These are phyloP conservation scores for Spodoptera picta DNA, from an alignment of 2,888 invertebrate species.

Conservation along the genomic window DNA sequence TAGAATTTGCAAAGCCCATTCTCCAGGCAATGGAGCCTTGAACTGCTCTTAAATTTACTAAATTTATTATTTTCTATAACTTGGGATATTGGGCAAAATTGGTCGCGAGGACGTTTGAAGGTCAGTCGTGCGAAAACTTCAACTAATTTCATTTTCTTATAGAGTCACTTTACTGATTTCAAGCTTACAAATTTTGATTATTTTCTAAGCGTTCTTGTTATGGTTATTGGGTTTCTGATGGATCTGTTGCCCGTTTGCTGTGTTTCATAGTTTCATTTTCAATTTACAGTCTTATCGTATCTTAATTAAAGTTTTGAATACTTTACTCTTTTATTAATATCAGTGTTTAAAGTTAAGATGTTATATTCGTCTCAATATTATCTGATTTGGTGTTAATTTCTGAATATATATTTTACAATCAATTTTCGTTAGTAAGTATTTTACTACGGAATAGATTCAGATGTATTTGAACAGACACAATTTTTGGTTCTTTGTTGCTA, in stretches of 20 bases:
- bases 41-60: conserved; percentile 23
- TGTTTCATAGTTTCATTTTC: too few relatives aligned
- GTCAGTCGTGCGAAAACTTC: conserved; percentile 28
- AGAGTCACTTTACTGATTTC: conserved; percentile 14
- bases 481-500: too few relatives aligned
- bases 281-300: too few relatives aligned
- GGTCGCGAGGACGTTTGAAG: conserved; percentile 14
- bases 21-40: conserved; percentile 16
- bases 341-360: too few relatives aligned
- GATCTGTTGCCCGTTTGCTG: background rate
- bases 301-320: too few relatives aligned
- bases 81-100: conserved; percentile 35
- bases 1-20: conserved; percentile 37
- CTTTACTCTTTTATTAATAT: too few relatives aligned
- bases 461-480: too few relatives aligned
- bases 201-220: conserved; percentile 8
- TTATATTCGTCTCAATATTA: too few relatives aligned
- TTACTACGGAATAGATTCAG: too few relatives aligned
- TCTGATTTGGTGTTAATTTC: too few relatives aligned
- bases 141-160: conserved; percentile 22
- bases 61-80: conserved; percentile 50
- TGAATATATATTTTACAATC: too few relatives aligned
- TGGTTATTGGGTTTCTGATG: conserved; percentile 4
- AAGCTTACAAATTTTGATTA: conserved; percentile 17
- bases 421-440: too few relatives aligned